Base-by-base conservation (phyloP, 2,113 vertebrate species). In the Poecile atricapillus region DNA sequence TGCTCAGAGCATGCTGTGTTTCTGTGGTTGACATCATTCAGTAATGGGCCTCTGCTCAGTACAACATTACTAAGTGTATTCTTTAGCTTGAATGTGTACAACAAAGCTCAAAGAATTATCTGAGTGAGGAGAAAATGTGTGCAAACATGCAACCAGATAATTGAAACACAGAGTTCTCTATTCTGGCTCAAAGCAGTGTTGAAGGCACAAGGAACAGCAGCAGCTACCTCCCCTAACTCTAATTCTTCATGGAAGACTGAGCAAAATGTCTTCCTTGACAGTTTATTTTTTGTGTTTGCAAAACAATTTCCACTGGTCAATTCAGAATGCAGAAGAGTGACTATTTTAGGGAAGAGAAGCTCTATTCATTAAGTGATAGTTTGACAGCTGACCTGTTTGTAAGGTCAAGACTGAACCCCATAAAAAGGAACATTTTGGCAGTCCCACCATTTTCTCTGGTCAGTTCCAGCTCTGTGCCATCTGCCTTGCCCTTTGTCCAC, bases 51-150 rank as follows among this genome's bases (percentile, higher is more conserved):
- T 73, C 58, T 87, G 31, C 49, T 79, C 30, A 67, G 23, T 49
- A 67, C 41, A 92, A 53, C 69, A 63, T 69, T 44, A 17, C 24
- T 17, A 37, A 92, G 56, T 80, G 79, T 58, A 86, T 81, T 96
- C 73, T 93, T 94, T 69, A 95, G 22, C 89, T 88, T 94, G 78
- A 87, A 91, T 74, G 60, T 20, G 9, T 85, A 41, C 77, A 68
- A 87, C 55, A 67, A 95, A 94, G 49, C 75, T 83, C 49, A 83
- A 27, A 52, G 64, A 95, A 91, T 74, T 83, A 79, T 47, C 46
- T 81, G 59, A 83, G 55, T 1, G 4, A 37, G 69, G 39, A 70
- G 87, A 87, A 94, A 81, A 95, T 62, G 15, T 3, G 18, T 46
- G 24, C 25, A 86, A 92, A 86, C 44, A 41, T 22, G 11, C 25